These are phyloP conservation scores for Pollenia angustigena DNA, from an alignment of 2,888 invertebrate species.

Conservation along the genomic window DNA sequence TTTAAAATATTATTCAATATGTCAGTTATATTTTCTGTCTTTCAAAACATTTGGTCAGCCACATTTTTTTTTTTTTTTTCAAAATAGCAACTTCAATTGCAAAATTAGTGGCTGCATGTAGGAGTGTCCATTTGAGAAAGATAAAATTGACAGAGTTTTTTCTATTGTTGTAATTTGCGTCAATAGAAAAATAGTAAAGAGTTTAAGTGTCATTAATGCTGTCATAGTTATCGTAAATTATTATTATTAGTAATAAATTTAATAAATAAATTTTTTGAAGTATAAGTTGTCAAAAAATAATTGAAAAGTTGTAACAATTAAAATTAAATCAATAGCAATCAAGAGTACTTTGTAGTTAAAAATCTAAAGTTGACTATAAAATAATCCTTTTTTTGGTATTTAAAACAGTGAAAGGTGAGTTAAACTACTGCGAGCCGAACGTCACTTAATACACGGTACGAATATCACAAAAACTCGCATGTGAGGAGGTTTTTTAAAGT, in stretches of 20 bases:
- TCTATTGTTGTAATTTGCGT: background rate
- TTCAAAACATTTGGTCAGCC: background rate
- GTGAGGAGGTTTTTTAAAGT: too few species aligned
- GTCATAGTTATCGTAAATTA: conserved; percentile 40
- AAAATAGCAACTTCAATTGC: conserved; percentile 12
- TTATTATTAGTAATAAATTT: conserved; percentile 10
- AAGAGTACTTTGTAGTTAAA: background rate
- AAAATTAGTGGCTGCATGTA: conserved; percentile 21
- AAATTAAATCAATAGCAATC: background rate
- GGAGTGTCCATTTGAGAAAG: conserved; percentile 51
- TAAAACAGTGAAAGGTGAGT: too few species aligned
- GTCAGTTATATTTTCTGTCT: conserved; percentile 30
- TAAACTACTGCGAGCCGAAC: too few species aligned
- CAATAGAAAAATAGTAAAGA: conserved; percentile 16
- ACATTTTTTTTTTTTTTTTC: background rate
- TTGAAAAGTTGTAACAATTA: background rate
- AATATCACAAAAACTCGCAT: too few species aligned
- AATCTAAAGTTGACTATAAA: background rate
- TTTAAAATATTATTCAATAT: conserved; percentile 52
- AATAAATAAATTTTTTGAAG: conserved; percentile 22
- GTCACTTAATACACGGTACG: too few species aligned
- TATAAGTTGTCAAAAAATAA: conserved; percentile 30
- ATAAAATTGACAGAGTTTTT: conserved; percentile 35
- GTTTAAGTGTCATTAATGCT: conserved; percentile 55
- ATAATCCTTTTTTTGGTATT: background rate